Percentiles rank a stretch among this genome's conserved stretches.
phyloP scores from a whole-genome alignment of 1,140 invertebrate genomes.

The Tetramorium alpestre region DNA sequence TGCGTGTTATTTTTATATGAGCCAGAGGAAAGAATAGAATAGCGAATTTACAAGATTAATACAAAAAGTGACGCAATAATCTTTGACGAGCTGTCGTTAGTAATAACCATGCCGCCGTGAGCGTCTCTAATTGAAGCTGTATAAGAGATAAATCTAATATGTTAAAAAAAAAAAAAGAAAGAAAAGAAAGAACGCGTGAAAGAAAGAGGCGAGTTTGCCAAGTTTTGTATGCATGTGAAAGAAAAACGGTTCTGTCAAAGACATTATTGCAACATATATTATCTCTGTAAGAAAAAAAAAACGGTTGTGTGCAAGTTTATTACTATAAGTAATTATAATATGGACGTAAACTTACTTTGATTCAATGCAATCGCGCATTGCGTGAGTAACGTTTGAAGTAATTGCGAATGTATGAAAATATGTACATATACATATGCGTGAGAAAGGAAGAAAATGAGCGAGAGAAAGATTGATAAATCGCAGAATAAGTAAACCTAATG shows the following conservation, averaged over 20 bases:
- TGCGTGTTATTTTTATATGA: constrained; percentile 86
- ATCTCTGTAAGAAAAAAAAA: constrained; percentile 69
- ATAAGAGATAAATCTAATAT: not conserved
- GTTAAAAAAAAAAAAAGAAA: too few relatives aligned
- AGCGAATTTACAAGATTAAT: constrained; percentile 69
- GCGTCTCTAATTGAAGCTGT: not conserved
- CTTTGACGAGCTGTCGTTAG: constrained; percentile 64
- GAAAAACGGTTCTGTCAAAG: constrained; percentile 67
- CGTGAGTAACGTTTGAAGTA: constrained; percentile 48
- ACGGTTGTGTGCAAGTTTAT: constrained; percentile 78
- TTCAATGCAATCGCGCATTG: constrained; percentile 56
- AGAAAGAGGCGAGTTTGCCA: not conserved
- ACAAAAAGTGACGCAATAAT: constrained; percentile 71
- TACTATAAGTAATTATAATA: constrained; percentile 47
- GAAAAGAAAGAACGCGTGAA: not conserved
- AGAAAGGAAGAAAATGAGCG: not conserved
- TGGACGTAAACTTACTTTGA: constrained; percentile 50
- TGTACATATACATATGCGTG: not conserved
- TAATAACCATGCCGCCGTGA: not conserved
- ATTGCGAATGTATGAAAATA: not conserved
- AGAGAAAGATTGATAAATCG: constrained; percentile 35
- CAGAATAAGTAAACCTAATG: constrained; percentile 28
- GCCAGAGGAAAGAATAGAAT: constrained; percentile 63
- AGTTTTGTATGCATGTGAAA: not conserved
- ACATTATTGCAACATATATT: constrained; percentile 67